Conservation (phyloP, 2,797 vertebrate species). For the Peromyscus eremicus region DNA sequence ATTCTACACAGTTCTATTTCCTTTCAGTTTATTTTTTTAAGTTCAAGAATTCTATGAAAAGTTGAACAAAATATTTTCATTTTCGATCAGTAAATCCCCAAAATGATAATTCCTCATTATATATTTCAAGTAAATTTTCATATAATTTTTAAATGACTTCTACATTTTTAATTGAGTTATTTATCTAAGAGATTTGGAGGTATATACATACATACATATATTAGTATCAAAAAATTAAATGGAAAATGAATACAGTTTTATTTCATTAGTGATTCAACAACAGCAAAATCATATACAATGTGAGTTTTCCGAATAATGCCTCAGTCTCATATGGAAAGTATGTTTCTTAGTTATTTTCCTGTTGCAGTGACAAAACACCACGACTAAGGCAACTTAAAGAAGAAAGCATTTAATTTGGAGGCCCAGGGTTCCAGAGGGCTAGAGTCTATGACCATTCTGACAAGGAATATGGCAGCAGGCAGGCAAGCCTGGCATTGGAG, state of each 20-base stretch:
- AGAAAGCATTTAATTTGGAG: not conserved
- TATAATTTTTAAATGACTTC: not conserved
- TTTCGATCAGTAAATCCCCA: not conserved
- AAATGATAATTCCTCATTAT: not conserved
- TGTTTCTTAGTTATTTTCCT: not conserved
- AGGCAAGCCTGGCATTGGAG: not conserved
- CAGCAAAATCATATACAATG: not conserved
- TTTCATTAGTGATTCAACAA: not conserved
- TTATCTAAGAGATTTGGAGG: not conserved
- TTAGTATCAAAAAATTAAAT: not conserved
- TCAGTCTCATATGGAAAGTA: not conserved
- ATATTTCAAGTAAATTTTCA: not conserved
- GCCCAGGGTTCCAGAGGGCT: not conserved
- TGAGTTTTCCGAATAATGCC: not conserved
- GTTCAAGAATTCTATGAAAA: not conserved
- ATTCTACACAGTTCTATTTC: not conserved
- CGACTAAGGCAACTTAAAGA: not conserved
- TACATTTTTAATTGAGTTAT: not conserved
- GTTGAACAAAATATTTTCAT: not conserved
- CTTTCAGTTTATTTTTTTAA: constrained; percentile 2
- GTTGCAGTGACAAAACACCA: not conserved
- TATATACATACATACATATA: not conserved
- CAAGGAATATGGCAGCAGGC: not conserved
- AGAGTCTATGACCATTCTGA: not conserved
- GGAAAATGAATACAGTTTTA: not conserved